phyloP scores from a whole-genome alignment of 2,797 vertebrate species.

The Tenualosa thibaudeaui region DNA sequence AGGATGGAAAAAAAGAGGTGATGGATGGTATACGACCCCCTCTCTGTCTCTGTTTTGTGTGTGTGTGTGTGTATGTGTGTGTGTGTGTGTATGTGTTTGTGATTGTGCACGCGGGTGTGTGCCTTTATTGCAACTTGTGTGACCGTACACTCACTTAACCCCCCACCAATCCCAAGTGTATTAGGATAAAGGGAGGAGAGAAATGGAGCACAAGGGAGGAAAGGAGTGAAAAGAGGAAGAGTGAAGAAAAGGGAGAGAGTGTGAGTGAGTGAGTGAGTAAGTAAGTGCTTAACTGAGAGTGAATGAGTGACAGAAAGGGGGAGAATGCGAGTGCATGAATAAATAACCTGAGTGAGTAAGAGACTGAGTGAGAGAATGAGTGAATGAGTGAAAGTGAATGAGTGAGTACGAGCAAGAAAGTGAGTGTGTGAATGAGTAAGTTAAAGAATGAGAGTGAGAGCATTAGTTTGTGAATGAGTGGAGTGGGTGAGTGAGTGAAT shows the following conservation, averaged over 20 bases:
- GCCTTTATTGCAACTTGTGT: neutral
- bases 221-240: neutral
- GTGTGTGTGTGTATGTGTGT: slow-evolving; percentile 1
- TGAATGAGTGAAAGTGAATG: too few species aligned
- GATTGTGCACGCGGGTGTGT: neutral
- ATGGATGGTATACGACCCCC: neutral
- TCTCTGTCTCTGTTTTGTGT: neutral
- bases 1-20: neutral
- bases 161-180: neutral
- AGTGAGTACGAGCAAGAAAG: too few species aligned
- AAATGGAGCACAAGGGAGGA: neutral
- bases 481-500: too few species aligned
- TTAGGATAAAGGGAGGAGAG: neutral
- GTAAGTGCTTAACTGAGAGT: too few species aligned
- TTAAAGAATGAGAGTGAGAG: slow-evolving; percentile 29
- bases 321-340: too few species aligned
- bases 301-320: too few species aligned
- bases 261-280: neutral
- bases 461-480: neutral
- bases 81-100: neutral
- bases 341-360: too few species aligned
- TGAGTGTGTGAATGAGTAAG: slow-evolving; percentile 11
- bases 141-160: neutral
- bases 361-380: too few species aligned
- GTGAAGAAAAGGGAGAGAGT: neutral